Evolutionary conservation across 1,140 invertebrate genomes (phyloP).

Genomic region (Drosophila ercepeae): DNA sequence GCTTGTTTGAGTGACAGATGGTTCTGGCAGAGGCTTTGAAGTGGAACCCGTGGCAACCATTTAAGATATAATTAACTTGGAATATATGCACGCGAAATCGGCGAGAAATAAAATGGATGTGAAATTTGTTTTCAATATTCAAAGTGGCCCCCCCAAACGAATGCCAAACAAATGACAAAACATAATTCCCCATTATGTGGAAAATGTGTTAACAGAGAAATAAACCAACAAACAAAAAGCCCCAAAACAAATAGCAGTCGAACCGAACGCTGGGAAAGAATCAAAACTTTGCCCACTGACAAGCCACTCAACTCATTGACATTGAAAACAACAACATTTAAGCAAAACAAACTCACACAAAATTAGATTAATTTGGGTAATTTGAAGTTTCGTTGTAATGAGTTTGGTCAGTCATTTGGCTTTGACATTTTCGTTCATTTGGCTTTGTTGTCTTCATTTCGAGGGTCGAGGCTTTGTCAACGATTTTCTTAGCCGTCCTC

Average conservation of each 20-base stretch:
- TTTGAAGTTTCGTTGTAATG: slow-evolving; percentile 79
- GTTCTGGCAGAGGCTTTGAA: slow-evolving; percentile 30
- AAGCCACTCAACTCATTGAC: slow-evolving; percentile 71
- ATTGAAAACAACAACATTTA: slow-evolving; percentile 48
- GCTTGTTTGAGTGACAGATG: slow-evolving; percentile 49
- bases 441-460: slow-evolving; percentile 69
- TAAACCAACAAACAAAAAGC: slow-evolving; percentile 10
- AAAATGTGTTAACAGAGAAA: slow-evolving; percentile 65
- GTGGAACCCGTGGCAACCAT: slow-evolving; percentile 44
- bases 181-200: slow-evolving; percentile 70
- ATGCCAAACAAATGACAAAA: slow-evolving; percentile 55
- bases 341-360: slow-evolving; percentile 48
- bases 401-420: slow-evolving; percentile 78
- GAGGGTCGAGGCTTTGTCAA: slow-evolving; percentile 38
- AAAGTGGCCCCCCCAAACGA: background rate
- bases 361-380: slow-evolving; percentile 80
- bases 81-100: slow-evolving; percentile 12
- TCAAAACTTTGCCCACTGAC: slow-evolving; percentile 45
- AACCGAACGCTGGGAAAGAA: slow-evolving; percentile 40
- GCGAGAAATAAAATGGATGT: slow-evolving; percentile 13
- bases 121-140: slow-evolving; percentile 30
- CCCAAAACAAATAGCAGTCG: slow-evolving; percentile 52
- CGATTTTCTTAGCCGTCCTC: slow-evolving; percentile 17
- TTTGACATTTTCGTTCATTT: slow-evolving; percentile 60
- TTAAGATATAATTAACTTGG: slow-evolving; percentile 46